phyloP scores from a whole-genome alignment of 2,113 vertebrate genomes.

The Chaetodon auriga region DNA sequence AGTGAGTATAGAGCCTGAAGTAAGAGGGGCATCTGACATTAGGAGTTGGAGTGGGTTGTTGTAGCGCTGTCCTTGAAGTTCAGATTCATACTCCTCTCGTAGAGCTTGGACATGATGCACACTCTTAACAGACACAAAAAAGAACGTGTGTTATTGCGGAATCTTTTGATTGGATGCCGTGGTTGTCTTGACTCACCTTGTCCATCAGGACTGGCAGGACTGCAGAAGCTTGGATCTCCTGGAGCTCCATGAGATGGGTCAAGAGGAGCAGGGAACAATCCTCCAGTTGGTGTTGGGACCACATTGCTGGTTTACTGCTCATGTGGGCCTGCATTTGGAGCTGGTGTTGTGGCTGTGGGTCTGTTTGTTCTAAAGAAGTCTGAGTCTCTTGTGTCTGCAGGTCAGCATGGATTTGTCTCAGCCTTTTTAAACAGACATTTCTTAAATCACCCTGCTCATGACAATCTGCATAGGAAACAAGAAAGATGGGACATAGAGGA shows the following conservation, averaged over 20 bases:
- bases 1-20: not conserved
- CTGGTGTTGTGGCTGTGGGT: not conserved
- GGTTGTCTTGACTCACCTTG: constrained; percentile 57
- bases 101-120: constrained; percentile 41
- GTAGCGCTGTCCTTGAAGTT: constrained; percentile 43
- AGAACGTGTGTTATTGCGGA: not conserved
- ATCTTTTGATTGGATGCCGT: not conserved
- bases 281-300: constrained; percentile 41
- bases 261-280: constrained; percentile 66
- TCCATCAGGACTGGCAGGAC: constrained; percentile 54
- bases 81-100: constrained; percentile 47
- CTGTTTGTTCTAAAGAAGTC: not conserved
- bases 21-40: constrained; percentile 31
- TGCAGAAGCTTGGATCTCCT: constrained; percentile 64
- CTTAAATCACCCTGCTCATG: constrained; percentile 49
- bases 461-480: constrained; percentile 26
- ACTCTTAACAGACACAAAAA: constrained; percentile 55
- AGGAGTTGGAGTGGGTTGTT: constrained; percentile 63
- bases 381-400: constrained; percentile 31
- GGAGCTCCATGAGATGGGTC: constrained; percentile 67
- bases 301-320: not conserved
- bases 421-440: constrained; percentile 57
- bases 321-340: not conserved
- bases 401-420: constrained; percentile 63
- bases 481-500: not conserved